Base-by-base conservation (phyloP, 1,140 invertebrate species). In the Hyposmocoma kahamanoa region DNA sequence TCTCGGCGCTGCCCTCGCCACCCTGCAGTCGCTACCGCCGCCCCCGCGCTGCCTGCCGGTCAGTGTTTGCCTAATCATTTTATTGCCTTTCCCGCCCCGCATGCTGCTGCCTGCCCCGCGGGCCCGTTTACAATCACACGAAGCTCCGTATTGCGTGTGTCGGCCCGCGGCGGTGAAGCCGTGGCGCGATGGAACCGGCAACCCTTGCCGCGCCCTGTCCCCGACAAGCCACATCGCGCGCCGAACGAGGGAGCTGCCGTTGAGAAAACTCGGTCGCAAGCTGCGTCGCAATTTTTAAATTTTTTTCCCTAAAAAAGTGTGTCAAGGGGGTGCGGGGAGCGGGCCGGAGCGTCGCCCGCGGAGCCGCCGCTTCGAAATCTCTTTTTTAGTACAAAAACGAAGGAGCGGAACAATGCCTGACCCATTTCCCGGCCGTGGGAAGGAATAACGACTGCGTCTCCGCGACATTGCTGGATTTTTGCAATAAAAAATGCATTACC, bases 401-500 rank as follows among this genome's bases (percentile, higher is more conserved):
- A 64, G 64, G 61, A 71, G 51, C 59, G 55, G 63, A 73, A 81
- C 76, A 79, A 78, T 70, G 67, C 64, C 56, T 84, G 81, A 81
- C 81, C 81, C 81, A 84, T 62, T 79, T 82, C 76, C 76, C 76
- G 62, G 72, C 81, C 81, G 81, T 84, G 81, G 81, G 79, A 83
- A 83, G 66, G 76, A 81, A 82, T 84, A 82, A 84, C 81, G 80
- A 72, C 67, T 62, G 70, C 60, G 66, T 73, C 70, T 75, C 60
- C 62, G 62, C 61, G 62, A 61, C 64, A 65, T 56, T 53, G 64
- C 53, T 50, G 58, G 55, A 70, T 63, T 78, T 72, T 62, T 69
- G 54, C 63, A 69, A 79, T 82, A 81, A 80, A 84, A 83, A 84
- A 70, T 74, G 73, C 79, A 84, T 84, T 84, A 84, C 81, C 81